Evolutionary conservation across 1,140 invertebrate species (phyloP), one percentile per base, ranked within the genome.

Genomic region (Listronotus bonariensis): DNA sequence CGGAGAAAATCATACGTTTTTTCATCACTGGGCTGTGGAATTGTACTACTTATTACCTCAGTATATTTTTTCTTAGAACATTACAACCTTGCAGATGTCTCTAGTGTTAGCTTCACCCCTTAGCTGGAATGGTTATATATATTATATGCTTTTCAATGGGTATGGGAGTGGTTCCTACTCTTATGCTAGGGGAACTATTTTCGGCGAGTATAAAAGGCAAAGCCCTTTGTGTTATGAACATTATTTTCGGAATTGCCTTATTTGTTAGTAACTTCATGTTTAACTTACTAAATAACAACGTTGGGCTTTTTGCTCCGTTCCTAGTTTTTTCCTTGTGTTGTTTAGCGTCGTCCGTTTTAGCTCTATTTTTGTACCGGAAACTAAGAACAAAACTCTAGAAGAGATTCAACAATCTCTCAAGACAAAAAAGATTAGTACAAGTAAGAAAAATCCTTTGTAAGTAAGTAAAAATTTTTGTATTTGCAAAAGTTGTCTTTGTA

Each of bases 361-460:
- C 92, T 6, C 87, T 89, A 65, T 77, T 51, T 89, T 86, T 65
- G 90, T 97, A 34, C 95, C 94, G 12, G 95, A 97, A 79, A 97
- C 95, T 0, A 89, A 92, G 74, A 93, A 93, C 6, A 90, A 89
- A 72, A 92, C 85, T 46, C 82, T 97, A 41, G 93, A 97, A 74
- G 92, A 96, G 73, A 95, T 97, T 71, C 90, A 93, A 73, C 86
- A 86, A 68, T 85, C 86, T 68, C 80, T 92, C 43, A 89, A 87
- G 32, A 1, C 18, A 12, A 49, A 49, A 49, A 49, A 20, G 11
- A 45, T 4, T 36, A 36, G 34, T 12, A 36, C 8, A 3, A 8
- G 1, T 36, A 36, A 36, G 11, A 36, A 12, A 9, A 36, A 4
- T 12, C 34, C 11, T 36, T 3, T 36, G 3, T 36, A 8, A 26